phyloP scores from a whole-genome alignment of 64 coral and sea anemone species.

The Stylophora pistillata region DNA sequence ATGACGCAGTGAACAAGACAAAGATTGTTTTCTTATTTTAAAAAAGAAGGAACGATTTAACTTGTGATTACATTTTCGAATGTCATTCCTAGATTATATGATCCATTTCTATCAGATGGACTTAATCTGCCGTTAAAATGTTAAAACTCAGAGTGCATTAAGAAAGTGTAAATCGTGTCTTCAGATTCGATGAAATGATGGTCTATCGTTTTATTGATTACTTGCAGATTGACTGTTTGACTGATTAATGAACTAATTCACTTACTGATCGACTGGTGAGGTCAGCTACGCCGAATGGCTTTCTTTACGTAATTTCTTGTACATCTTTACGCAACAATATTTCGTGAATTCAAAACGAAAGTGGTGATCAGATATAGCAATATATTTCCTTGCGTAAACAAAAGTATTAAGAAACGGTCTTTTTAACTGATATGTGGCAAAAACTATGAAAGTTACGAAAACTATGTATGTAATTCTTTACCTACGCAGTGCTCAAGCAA shows the following conservation, averaged over 20 bases:
- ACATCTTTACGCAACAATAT: background rate
- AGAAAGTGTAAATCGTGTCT: background rate
- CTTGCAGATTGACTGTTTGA: background rate
- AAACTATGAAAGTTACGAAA: conserved; percentile 22
- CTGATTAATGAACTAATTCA: background rate
- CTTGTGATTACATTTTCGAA: too few species aligned
- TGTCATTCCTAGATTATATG: too few species aligned
- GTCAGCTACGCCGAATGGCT: background rate
- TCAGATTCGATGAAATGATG: background rate
- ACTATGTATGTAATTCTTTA: background rate
- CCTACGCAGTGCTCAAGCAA: background rate
- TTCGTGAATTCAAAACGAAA: background rate
- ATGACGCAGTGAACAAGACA: background rate
- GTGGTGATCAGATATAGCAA: background rate
- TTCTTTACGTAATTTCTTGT: background rate
- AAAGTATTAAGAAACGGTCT: background rate
- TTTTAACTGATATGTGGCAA: background rate
- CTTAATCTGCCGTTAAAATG: background rate
- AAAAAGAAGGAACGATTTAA: background rate
- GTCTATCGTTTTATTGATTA: background rate
- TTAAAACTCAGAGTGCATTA: background rate
- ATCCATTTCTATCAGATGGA: background rate
- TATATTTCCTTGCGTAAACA: background rate
- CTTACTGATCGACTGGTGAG: background rate
- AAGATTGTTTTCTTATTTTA: background rate